Evolutionary conservation across 2,888 invertebrate species (phyloP).

Genomic region (Linnaemya tessellans): DNA sequence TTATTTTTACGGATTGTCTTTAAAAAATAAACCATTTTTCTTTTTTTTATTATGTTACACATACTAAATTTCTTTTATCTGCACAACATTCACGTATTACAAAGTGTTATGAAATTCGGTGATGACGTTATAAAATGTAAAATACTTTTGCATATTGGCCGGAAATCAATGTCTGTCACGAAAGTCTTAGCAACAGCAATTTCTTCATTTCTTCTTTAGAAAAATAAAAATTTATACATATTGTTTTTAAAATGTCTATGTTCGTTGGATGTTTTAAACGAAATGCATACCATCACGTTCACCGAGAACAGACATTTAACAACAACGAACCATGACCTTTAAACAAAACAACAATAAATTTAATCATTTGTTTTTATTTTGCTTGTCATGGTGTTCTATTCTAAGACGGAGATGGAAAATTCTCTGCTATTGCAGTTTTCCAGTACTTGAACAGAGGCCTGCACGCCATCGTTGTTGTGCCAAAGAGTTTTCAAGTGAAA

Average conservation of each 20-base stretch:
- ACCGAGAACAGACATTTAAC: conserved; percentile 28
- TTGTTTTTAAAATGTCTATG: conserved; percentile 4
- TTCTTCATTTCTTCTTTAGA: background rate
- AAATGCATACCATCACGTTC: conserved; percentile 41
- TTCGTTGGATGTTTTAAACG: background rate
- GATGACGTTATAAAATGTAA: background rate
- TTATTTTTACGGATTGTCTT: background rate
- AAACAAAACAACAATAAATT: conserved; percentile 39
- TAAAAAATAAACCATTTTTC: background rate
- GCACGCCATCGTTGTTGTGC: too few species aligned
- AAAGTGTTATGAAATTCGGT: background rate
- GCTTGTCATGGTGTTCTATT: background rate
- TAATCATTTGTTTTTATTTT: background rate
- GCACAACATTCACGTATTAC: background rate
- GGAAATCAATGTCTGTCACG: conserved; percentile 25
- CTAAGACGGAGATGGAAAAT: background rate
- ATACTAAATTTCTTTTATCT: background rate
- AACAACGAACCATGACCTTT: conserved; percentile 59
- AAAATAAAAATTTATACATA: background rate
- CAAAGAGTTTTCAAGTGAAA: too few species aligned
- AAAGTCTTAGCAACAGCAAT: background rate
- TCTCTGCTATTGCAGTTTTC: background rate
- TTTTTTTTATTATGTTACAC: background rate
- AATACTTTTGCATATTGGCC: background rate
- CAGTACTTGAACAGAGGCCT: background rate